Evolutionary conservation across 2,797 vertebrate genomes (phyloP).

Genomic region (Chaunax sp.): DNA sequence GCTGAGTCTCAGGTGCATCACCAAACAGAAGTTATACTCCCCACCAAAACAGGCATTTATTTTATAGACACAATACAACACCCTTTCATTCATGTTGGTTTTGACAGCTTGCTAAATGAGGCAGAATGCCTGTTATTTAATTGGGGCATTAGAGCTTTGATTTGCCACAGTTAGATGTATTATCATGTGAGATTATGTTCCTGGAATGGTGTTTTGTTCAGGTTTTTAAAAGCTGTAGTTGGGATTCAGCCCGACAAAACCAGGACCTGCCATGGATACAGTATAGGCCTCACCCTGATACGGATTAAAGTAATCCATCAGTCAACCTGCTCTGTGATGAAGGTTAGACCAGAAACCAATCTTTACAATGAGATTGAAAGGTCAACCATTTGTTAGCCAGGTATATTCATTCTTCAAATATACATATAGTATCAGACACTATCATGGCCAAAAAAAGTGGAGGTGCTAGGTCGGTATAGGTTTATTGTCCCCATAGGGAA

Average conservation of each 20-base stretch:
- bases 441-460: too few species aligned
- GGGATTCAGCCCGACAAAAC: conserved; percentile 1
- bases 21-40: conserved; percentile 38
- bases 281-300: too few species aligned
- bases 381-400: background rate
- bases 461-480: too few species aligned
- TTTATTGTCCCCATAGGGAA: too few species aligned
- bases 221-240: background rate
- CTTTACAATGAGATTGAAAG: background rate
- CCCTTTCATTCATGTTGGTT: conserved; percentile 30
- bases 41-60: conserved; percentile 37
- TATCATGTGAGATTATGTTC: conserved; percentile 12
- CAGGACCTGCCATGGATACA: background rate
- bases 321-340: background rate
- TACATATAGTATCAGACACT: too few species aligned
- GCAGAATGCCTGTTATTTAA: conserved; percentile 46
- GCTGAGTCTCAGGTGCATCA: conserved; percentile 60
- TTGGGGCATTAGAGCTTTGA: conserved; percentile 54
- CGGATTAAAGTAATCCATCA: too few species aligned
- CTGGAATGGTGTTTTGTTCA: background rate
- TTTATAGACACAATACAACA: conserved; percentile 28
- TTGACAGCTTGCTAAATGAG: conserved; percentile 48
- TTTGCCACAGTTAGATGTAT: conserved; percentile 28
- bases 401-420: too few species aligned
- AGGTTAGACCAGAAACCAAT: background rate